Base-by-base conservation (phyloP, 2,888 invertebrate genomes). In the Anoncus sp. region DNA sequence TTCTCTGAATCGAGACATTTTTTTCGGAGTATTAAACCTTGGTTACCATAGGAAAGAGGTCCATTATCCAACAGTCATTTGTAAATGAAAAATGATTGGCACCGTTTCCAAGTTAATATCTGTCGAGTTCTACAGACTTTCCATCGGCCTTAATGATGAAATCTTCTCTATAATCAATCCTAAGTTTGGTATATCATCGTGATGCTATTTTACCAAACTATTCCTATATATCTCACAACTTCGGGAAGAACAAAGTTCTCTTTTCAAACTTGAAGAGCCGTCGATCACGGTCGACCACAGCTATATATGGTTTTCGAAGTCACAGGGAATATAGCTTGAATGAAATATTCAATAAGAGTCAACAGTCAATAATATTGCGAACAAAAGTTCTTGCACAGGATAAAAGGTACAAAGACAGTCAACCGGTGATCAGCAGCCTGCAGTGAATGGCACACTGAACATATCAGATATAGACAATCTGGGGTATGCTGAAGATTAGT, bases 291-390 rank as follows among this genome's bases (percentile, higher is more conserved):
- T 51, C 51, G 20, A 49, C 27, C 49, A 14, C 12, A 3, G 35
- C 12, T 1, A 18, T 47, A 0, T 22, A 49, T 10, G 31, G 2
- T 16, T 31, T 31, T n/a, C 5, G 22, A 18, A 18, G 7, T 16
- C 16, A 27, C 16, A 9, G 53, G 7, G 1, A 16, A 49, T 63
- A 45, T 63, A 31, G 31, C 7, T 10, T 20, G 20, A n/a, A 14
- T 9, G 49, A 18, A 35, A 35, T 63, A 63, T 63, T 35, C 31
- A 22, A 49, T 35, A 7, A 10, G 49, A 20, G 49, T 35, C 35
- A 49, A 49, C 35, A 49, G 38, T 6, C 3, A 12, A 16, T 27
- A 10, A 45, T 16, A 31, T 31, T 24, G 12, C 18, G 49, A n/a
- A 22, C 14, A 4, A 38, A 63, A 49, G 35, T 49, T 49, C 5